phyloP scores from a whole-genome alignment of 2,113 vertebrate genomes.

The Zosterops pallidus region DNA sequence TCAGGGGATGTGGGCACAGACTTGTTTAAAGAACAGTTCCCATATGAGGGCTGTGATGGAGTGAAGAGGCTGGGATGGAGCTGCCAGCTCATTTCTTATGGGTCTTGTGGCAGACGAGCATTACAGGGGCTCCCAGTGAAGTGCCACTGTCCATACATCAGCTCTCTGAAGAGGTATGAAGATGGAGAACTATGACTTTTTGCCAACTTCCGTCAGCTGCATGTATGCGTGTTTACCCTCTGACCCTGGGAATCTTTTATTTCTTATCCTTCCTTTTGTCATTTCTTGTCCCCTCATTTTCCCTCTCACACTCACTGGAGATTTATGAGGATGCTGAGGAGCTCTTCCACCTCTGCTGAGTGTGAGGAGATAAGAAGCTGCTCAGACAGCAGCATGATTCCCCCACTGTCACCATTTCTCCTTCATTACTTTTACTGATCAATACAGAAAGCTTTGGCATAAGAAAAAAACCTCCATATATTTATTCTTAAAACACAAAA shows the following conservation, averaged over 20 bases:
- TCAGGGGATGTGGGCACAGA: neutral
- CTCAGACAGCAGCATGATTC: neutral
- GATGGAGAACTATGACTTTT: neutral
- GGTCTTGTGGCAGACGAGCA: neutral
- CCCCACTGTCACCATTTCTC: slow-evolving; percentile 30
- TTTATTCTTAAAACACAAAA: slow-evolving; percentile 55
- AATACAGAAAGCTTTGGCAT: slow-evolving; percentile 51
- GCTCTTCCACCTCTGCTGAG: neutral
- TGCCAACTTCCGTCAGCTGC: neutral
- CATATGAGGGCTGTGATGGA: neutral
- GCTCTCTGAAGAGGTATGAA: neutral
- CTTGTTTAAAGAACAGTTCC: neutral
- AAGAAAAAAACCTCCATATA: neutral
- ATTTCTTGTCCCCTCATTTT: neutral
- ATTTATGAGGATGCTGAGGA: neutral
- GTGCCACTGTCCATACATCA: neutral
- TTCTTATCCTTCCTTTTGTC: neutral
- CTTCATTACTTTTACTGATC: slow-evolving; percentile 51
- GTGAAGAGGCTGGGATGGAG: neutral
- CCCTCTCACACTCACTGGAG: neutral
- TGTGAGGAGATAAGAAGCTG: slow-evolving; percentile 21
- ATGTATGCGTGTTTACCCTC: neutral
- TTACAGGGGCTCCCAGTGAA: neutral
- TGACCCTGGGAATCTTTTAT: neutral
- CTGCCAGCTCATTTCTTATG: neutral